These are phyloP conservation scores for Sparus aurata DNA, from an alignment of 2,797 vertebrate species.

Conservation along the genomic window DNA sequence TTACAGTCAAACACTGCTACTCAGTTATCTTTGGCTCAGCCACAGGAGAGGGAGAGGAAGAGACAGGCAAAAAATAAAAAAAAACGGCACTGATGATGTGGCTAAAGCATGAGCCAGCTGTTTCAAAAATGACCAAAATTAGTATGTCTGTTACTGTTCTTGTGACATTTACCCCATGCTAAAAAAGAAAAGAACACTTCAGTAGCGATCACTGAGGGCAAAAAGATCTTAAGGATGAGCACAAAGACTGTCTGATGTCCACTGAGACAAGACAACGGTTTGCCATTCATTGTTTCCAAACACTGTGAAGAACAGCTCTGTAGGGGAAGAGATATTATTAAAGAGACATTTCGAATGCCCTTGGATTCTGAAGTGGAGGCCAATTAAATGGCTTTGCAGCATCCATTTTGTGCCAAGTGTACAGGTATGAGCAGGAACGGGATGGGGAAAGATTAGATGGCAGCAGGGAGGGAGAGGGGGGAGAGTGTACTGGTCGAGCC, in stretches of 20 bases:
- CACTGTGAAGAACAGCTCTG: conserved; percentile 47
- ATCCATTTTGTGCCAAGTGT: conserved; percentile 78
- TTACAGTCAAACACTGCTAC: conserved; percentile 81
- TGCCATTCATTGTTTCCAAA: conserved; percentile 34
- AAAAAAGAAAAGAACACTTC: conserved; percentile 21
- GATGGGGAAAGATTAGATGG: conserved; percentile 52
- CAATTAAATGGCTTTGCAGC: conserved; percentile 79
- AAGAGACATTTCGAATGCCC: conserved; percentile 73
- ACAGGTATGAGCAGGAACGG: conserved; percentile 70
- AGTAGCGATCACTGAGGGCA: conserved; percentile 41
- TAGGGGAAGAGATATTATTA: conserved; percentile 63
- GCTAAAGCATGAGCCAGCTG: conserved; percentile 67
- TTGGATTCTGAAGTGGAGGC: conserved; percentile 75
- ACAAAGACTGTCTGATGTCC: conserved; percentile 33
- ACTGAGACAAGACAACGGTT: conserved; percentile 28
- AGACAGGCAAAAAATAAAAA: conserved; percentile 62
- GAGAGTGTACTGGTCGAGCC: conserved; percentile 33
- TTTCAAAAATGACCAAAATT: conserved; percentile 70
- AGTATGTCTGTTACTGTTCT: conserved; percentile 43
- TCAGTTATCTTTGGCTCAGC: conserved; percentile 84
- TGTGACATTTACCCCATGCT: conserved; percentile 41
- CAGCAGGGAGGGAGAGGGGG: conserved; percentile 39
- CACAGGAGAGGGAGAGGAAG: conserved; percentile 71
- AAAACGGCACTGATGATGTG: conserved; percentile 70
- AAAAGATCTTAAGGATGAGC: conserved; percentile 44